phyloP scores from a whole-genome alignment of 2,888 invertebrate genomes.

The Torymus texanus region DNA sequence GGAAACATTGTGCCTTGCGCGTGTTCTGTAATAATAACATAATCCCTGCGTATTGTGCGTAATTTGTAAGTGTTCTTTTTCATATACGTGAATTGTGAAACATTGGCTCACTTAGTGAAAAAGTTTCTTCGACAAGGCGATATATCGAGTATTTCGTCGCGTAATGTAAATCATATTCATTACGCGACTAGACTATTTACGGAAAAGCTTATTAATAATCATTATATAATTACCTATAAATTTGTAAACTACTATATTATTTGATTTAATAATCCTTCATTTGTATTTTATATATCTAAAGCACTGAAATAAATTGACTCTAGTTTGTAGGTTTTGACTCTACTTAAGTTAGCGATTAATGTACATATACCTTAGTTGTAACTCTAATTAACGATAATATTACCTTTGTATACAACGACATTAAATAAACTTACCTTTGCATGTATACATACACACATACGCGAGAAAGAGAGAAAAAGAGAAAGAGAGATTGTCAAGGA shows the following conservation, averaged over 20 bases:
- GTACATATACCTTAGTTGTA: no score
- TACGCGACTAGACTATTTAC: no score
- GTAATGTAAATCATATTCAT: background rate
- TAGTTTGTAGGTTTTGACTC: background rate
- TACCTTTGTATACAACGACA: background rate
- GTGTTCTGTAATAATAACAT: constrained; percentile 65
- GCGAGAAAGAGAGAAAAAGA: no score
- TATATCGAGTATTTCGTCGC: background rate
- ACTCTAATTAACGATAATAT: background rate
- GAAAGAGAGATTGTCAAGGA: constrained; percentile 37
- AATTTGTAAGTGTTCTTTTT: constrained; percentile 48
- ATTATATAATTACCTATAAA: no score
- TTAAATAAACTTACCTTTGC: no score
- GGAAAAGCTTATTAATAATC: no score
- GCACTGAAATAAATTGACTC: background rate
- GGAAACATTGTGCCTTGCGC: constrained; percentile 72
- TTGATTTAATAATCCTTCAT: no score
- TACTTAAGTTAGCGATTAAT: background rate
- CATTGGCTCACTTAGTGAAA: constrained; percentile 42
- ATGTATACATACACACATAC: no score
- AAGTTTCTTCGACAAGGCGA: constrained; percentile 51
- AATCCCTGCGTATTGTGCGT: constrained; percentile 49
- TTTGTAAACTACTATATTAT: no score
- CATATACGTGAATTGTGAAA: constrained; percentile 41
- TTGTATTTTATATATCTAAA: constrained; percentile 12